Evolutionary conservation across 2,888 invertebrate genomes (phyloP).

Genomic region (Nasonovia ribisnigri): DNA sequence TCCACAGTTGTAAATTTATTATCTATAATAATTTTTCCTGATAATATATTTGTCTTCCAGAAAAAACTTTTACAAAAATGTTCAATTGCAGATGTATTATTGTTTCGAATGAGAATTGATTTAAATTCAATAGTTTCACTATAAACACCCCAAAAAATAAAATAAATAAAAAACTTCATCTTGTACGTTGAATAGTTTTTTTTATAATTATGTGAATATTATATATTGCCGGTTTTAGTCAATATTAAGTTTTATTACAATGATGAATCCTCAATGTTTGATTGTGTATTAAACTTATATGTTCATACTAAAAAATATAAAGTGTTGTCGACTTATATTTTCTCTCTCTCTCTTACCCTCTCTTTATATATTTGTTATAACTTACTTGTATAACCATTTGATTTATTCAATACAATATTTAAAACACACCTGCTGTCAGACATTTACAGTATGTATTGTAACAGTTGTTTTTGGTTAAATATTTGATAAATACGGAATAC

Average conservation of each 20-base stretch:
- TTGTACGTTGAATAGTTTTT: background rate
- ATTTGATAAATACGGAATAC: background rate
- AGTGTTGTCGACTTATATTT: background rate
- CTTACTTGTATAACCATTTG: background rate
- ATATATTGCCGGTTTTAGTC: background rate
- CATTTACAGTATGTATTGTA: background rate
- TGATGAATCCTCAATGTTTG: background rate
- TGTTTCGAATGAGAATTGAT: background rate
- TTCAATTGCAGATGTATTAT: background rate
- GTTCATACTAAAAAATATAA: background rate
- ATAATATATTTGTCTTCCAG: background rate
- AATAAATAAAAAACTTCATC: background rate
- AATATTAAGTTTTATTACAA: background rate
- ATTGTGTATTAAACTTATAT: background rate
- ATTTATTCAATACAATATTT: background rate
- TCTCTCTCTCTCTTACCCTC: background rate
- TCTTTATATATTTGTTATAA: background rate
- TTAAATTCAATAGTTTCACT: background rate
- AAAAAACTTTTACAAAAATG: fast-evolving
- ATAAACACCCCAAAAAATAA: background rate
- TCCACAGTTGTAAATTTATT: background rate
- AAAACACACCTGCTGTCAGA: background rate
- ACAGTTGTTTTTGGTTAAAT: background rate
- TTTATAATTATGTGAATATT: background rate
- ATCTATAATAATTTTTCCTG: background rate